phyloP scores from a whole-genome alignment of 2,797 vertebrate genomes.

The Tragelaphus eurycerus region DNA sequence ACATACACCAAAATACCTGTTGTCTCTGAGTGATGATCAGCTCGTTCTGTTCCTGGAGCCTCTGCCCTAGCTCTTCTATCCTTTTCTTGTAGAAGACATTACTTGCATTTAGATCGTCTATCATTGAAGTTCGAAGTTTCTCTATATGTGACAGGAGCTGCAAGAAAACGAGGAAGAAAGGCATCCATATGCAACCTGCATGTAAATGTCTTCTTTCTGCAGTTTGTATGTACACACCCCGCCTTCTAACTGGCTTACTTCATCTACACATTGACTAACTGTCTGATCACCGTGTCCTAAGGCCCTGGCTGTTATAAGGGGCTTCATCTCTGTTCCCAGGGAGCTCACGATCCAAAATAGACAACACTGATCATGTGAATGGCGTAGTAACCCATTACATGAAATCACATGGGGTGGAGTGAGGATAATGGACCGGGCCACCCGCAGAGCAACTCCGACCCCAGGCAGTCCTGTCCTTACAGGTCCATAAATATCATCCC shows the following conservation, averaged over 20 bases:
- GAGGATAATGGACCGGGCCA: not conserved
- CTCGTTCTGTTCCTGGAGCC: constrained; percentile 89
- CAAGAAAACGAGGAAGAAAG: constrained; percentile 36
- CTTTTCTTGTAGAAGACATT: constrained; percentile 83
- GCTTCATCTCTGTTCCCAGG: not conserved
- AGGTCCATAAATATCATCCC: rapidly evolving
- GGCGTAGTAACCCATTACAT: rapidly evolving
- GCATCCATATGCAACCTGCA: not conserved
- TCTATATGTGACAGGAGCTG: constrained; percentile 88
- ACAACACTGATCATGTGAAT: not conserved
- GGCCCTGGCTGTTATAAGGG: not conserved
- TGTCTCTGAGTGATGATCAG: constrained; percentile 86
- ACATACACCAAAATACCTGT: constrained; percentile 83
- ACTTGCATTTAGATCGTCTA: constrained; percentile 84
- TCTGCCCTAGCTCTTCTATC: constrained; percentile 87
- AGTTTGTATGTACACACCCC: rapidly evolving
- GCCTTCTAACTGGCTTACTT: not conserved
- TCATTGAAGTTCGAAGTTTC: constrained; percentile 82
- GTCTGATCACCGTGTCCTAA: not conserved
- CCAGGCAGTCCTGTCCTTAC: not conserved
- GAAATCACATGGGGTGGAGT: not conserved
- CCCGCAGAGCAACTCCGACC: rapidly evolving
- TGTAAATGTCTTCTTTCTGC: not conserved
- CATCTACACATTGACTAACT: not conserved
- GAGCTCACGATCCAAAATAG: not conserved